Evolutionary conservation across 2,888 invertebrate species (phyloP), one percentile per base, ranked within the genome.

Genomic region (Tenthredo distinguenda): DNA sequence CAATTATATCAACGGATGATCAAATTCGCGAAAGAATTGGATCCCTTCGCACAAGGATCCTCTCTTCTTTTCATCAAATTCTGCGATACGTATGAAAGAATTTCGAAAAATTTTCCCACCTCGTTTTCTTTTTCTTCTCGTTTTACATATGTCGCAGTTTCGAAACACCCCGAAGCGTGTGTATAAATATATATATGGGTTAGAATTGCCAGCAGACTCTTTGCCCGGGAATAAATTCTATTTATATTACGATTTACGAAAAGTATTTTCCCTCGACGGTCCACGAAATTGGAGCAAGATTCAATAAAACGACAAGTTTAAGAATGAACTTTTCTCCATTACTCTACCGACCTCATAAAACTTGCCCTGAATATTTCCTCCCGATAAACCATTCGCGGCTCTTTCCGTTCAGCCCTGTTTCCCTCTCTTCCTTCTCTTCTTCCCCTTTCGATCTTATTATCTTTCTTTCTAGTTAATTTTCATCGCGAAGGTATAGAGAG

Each of bases 301-400:
- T 83, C 34, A 83, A 83, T 71, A 43, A 43, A 83, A 83, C 43
- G 15, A 55, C 26, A 31, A 50, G 43, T 68, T 68, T 31, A 40
- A 34, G 47, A 43, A 47, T 68, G 31, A 50, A 83, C 21, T 68
- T 83, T 71, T n/a, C 68, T 50, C 68, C 47, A 50, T 37, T 37
- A 81, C 81, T 81, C 40, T 15, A 10, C 34, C 58, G 12, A 62
- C 81, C 34, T 81, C 81, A n/a, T 81, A 81, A 81, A 81, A 81
- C 81, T 81, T 62, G 81, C 62, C 62, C 58, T 62, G 62, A 58
- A 81, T 81, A 81, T 81, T 81, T 21, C 21, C 81, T n/a, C 1
- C 58, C 58, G 26, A 81, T 81, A 58, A 62, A 62, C 34, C 37
- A 21, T 62, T 62, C 62, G 21, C 21, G 21, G 10, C 12, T 37